Percentiles rank a stretch among this genome's conserved stretches.
Evolutionary conservation across 2,113 vertebrate genomes (phyloP).

Genomic region (Tupaia tana): DNA sequence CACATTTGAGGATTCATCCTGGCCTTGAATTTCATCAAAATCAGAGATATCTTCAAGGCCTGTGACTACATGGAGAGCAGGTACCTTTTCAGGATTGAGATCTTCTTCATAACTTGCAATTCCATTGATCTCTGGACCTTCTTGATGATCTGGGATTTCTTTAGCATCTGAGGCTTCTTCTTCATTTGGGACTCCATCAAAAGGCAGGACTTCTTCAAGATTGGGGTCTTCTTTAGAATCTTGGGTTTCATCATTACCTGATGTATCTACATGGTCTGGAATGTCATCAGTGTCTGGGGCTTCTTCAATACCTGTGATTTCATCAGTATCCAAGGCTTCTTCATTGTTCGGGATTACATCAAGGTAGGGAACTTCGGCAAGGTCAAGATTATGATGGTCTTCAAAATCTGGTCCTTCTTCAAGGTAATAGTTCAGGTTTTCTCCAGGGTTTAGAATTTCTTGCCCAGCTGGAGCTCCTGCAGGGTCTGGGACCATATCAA

Average conservation of each 20-base stretch:
- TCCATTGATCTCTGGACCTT: conserved; percentile 1
- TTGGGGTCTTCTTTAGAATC: conserved; percentile 22
- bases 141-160: conserved; percentile 46
- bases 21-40: conserved; percentile 48
- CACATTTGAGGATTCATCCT: conserved; percentile 46
- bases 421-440: background rate
- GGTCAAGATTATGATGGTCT: conserved; percentile 31
- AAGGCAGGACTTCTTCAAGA: conserved; percentile 19
- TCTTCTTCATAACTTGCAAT: conserved; percentile 16
- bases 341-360: conserved; percentile 49
- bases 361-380: conserved; percentile 64
- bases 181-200: conserved; percentile 33
- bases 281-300: background rate
- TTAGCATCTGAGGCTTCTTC: conserved; percentile 57
- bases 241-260: conserved; percentile 41
- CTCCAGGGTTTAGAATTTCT: conserved; percentile 1
- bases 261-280: conserved; percentile 41
- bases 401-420: conserved; percentile 65
- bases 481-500: conserved; percentile 56
- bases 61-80: conserved; percentile 7
- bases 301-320: conserved; percentile 52
- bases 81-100: background rate
- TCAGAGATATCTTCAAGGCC: conserved; percentile 20
- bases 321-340: background rate
- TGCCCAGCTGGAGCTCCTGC: conserved; percentile 19